Evolutionary conservation across 2,888 invertebrate genomes (phyloP), one percentile per base, ranked within the genome.

Genomic region (Dioctria linearis): DNA sequence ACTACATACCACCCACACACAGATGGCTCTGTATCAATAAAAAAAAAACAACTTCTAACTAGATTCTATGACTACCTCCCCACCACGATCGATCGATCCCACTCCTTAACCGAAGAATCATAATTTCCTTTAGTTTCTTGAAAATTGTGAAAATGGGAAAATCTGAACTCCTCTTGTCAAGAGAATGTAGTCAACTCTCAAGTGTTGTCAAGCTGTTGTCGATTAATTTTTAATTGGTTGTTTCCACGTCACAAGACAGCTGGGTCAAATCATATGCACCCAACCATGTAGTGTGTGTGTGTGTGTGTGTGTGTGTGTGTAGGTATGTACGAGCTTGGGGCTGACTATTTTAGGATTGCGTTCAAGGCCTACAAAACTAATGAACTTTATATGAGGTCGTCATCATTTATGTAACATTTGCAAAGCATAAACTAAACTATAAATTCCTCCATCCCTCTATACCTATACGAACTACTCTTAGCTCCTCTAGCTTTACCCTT

Each of bases 341-440:
- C 8, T 8, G 54, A n/a, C 54, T 54, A 54, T 54, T 54, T 54
- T 54, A n/a, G 54, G 54, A 54, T n/a, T 6, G 11, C 25, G 25
- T 11, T 54, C 54, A 54, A 54, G 54, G 54, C 54, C 6, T 2
- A n/a, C n/a, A n/a, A n/a, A 8, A 11, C 11, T 54, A 54, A n/a
- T 54, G 54, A 54, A 54, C 54, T 54, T 54, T 54, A 25, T 25
- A 54, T 54, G 54, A 54, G 54, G 54, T 54, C 54, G 54, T 54
- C 54, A 25, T 25, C n/a, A 46, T 54, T n/a, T n/a, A n/a, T 54
- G 2, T n/a, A 54, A 54, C 54, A 54, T 11, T 54, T 54, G 9
- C 54, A 54, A 8, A 46, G 49, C 9, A 46, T 9, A 46, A 5
- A 2, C 49, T 6, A 46, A 46, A 46, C 49, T 6, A 46, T 9